Evolutionary conservation across 2,888 invertebrate genomes (phyloP).

Genomic region (Synergus itoensis): DNA sequence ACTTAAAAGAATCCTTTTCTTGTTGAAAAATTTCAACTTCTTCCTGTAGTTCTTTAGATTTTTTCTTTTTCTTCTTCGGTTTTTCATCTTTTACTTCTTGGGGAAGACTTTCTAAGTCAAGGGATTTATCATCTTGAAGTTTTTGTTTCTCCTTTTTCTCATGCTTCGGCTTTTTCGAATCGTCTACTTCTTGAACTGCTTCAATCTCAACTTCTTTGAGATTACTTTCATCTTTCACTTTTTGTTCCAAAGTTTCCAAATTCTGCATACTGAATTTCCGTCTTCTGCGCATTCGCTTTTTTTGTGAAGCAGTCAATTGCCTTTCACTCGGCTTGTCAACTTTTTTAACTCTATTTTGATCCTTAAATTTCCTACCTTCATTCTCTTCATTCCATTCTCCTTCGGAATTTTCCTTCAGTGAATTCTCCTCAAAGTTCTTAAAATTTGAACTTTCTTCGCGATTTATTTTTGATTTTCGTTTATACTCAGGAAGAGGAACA

Average conservation of each 20-base stretch:
- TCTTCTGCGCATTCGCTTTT: conserved; percentile 31
- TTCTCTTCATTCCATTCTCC: conserved; percentile 23
- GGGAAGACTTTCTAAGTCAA: not conserved
- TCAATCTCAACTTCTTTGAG: conserved; percentile 26
- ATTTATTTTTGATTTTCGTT: conserved; percentile 43
- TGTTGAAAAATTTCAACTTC: conserved; percentile 14
- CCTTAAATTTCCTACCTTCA: conserved; percentile 36
- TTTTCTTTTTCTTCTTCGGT: conserved; percentile 48
- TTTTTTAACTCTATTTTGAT: conserved; percentile 35
- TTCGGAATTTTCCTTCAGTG: conserved; percentile 15
- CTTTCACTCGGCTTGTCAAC: conserved; percentile 29
- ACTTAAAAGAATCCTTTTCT: conserved; percentile 65
- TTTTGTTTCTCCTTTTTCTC: conserved; percentile 53
- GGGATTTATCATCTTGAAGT: conserved; percentile 27
- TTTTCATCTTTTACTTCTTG: conserved; percentile 40
- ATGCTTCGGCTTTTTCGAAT: conserved; percentile 42
- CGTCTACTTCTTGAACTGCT: conserved; percentile 30
- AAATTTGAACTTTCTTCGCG: not conserved
- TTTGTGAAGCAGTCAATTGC: conserved; percentile 27
- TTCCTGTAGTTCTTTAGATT: conserved; percentile 46
- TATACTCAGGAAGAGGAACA: conserved; percentile 64
- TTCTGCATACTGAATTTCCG: not conserved
- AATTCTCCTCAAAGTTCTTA: conserved; percentile 36
- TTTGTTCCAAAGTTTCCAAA: not conserved
- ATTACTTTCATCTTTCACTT: conserved; percentile 27